These are phyloP conservation scores for Paedocypris micromegethes DNA, from an alignment of 2,797 vertebrate species.

Conservation along the genomic window DNA sequence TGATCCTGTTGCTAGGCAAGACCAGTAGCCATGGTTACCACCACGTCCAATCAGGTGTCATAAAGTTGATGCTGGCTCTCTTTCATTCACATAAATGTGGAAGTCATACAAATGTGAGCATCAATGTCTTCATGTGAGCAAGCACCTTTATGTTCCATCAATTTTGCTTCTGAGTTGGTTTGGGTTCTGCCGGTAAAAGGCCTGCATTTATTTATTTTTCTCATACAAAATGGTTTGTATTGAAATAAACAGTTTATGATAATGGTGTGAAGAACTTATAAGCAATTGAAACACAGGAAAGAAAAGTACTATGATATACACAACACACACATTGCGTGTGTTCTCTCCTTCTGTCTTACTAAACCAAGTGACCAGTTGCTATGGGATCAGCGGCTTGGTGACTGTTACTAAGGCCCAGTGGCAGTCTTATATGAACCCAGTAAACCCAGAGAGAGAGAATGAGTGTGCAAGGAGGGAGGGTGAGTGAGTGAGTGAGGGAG, in stretches of 20 bases:
- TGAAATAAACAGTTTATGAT: too few relatives aligned
- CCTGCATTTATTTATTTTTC: too few relatives aligned
- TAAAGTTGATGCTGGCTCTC: conserved; percentile 10
- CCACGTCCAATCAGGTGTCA: conserved; percentile 25
- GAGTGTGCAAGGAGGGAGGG: background rate
- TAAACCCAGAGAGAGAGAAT: conserved; percentile 18
- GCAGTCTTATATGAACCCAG: conserved; percentile 35
- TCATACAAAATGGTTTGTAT: too few relatives aligned
- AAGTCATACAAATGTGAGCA: background rate
- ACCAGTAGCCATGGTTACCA: conserved; percentile 23
- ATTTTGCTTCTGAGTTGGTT: conserved; percentile 4
- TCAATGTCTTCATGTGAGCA: background rate
- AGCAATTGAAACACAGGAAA: too few relatives aligned
- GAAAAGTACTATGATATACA: conserved; percentile 8
- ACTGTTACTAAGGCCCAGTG: conserved; percentile 39
- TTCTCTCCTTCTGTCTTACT: conserved; percentile 29
- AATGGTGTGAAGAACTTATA: too few relatives aligned
- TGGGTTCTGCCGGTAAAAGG: background rate
- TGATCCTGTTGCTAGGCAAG: conserved; percentile 39
- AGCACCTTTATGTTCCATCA: background rate
- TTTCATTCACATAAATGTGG: conserved; percentile 22
- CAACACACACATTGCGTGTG: conserved; percentile 2
- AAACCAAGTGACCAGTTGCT: conserved; percentile 36
- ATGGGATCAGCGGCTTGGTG: conserved; percentile 36
- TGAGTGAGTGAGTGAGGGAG: background rate